Evolutionary conservation across 2,113 vertebrate species (phyloP), one percentile per base, ranked within the genome.

Genomic region (Melanerpes formicivorus): DNA sequence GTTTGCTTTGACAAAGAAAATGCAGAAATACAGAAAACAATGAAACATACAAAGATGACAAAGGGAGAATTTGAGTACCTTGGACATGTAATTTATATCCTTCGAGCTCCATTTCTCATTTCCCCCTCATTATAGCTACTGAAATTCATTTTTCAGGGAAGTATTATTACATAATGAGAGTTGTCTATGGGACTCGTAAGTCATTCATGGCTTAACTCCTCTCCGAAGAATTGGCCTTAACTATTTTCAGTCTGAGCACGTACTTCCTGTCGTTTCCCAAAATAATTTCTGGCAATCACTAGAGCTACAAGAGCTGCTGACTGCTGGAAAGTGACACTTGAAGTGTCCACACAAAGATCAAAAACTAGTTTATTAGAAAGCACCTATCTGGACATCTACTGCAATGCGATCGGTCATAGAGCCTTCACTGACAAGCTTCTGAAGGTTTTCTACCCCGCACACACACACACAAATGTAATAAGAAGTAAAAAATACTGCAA

Each of bases 71-170:
- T 63, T 70, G 72, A 50, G 63, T n/a, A 92, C 46, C 11, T 19
- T 70, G 56, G n/a, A 34, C 59, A 85, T 81, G 30, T 65, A 52
- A 88, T 88, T 93, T 46, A 55, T 77, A 77, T 81, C 90, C 59
- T 83, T 30, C 70, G 76, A 70, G 26, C 42, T 85, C 83, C 18
- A 69, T 26, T 86, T 93, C 52, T 82, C 83, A 40, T 78, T 87
- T 86, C 77, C 30, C 84, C 79, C 83, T 93, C 78, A 90, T 93
- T 95, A 84, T n/a, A 90, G 59, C 25, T 60, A 54, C 7, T 70
- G 71, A 87, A 88, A 32, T 64, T 55, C 54, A 86, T 77, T 93
- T 84, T 87, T 96, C 84, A 83, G 80, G 29, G 52, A 77, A 90
- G 64, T 23, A 81, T 63, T 90, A 72, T 54, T 79, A 80, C 23